Conservation (phyloP, 2,797 vertebrate species). For the Pseudotriccus pelzelni region DNA sequence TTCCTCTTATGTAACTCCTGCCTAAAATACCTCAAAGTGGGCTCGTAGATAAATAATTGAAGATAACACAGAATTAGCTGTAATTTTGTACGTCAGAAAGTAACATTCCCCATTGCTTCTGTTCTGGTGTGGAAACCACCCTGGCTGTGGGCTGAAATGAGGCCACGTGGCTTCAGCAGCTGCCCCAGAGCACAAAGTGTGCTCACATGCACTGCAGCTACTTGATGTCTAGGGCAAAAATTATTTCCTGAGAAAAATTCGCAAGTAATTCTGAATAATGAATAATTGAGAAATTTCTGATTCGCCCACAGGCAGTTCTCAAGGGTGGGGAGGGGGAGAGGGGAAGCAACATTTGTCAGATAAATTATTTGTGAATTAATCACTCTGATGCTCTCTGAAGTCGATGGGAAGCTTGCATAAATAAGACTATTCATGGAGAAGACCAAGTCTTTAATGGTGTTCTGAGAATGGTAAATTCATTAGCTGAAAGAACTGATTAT, state of each 20-base stretch:
- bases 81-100: conserved; percentile 22
- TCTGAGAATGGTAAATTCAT: conserved; percentile 40
- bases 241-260: neutral
- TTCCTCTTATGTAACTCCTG: conserved; percentile 54
- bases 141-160: neutral
- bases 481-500: conserved; percentile 51
- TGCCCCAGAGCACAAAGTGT: neutral
- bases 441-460: conserved; percentile 8
- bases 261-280: neutral
- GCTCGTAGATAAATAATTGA: conserved; percentile 58
- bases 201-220: neutral
- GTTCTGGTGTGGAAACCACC: neutral
- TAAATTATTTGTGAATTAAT: conserved; percentile 65
- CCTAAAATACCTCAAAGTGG: conserved; percentile 61
- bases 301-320: neutral
- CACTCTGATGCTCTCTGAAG: conserved; percentile 29
- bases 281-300: conserved; percentile 15
- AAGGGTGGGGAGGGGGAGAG: neutral
- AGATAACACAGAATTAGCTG: conserved; percentile 30
- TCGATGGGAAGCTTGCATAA: neutral
- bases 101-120: neutral
- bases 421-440: neutral
- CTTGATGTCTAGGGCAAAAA: neutral
- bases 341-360: conserved; percentile 29
- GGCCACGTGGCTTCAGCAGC: neutral